Evolutionary conservation across 1,140 invertebrate species (phyloP), one percentile per base, ranked within the genome.

Genomic region (Drosophila equinoxialis): DNA sequence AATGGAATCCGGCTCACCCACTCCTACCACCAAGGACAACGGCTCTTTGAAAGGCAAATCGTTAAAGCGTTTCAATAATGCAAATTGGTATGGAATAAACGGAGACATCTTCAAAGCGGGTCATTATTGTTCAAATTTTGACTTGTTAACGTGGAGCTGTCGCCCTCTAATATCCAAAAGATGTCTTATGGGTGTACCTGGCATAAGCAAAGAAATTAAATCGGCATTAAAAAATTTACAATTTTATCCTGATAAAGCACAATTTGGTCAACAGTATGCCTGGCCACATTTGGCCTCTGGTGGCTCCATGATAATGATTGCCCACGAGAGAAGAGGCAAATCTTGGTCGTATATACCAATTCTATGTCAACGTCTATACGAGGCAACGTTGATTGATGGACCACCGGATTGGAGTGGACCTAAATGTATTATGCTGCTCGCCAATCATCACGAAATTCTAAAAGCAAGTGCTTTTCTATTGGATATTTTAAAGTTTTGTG

Each of bases 311-410:
- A 79, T 77, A 11, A 55, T 74, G 0, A 58, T 91, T 6, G 90
- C 79, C 6, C 67, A 79, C 2, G 30, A 69, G 4, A 17, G 6
- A 5, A 26, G 11, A 0, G 90, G 90, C 6, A 91, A 91, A 71
- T 90, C 90, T 3, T 87, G 82, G 80, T 71, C 71, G 42, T 91
- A 85, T 30, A 37, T 91, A 45, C 90, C 90, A 4, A 55, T 61
- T 6, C 1, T 91, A 10, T 90, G 82, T 17, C 73, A 81, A 39
- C 62, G 74, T 0, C 30, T 68, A 2, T 13, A 66, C 7, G 20
- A 67, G 8, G 45, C 45, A 39, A 13, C 51, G 3, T 0, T 41
- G 68, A 3, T 1, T 8, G 6, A 6, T 7, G 0, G 6, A 62
- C 0, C 13, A 42, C n/a, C 48, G 10, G 35, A 20, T 4, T 59